phyloP scores from a whole-genome alignment of 2,888 invertebrate genomes.

The Nomada fabriciana region DNA sequence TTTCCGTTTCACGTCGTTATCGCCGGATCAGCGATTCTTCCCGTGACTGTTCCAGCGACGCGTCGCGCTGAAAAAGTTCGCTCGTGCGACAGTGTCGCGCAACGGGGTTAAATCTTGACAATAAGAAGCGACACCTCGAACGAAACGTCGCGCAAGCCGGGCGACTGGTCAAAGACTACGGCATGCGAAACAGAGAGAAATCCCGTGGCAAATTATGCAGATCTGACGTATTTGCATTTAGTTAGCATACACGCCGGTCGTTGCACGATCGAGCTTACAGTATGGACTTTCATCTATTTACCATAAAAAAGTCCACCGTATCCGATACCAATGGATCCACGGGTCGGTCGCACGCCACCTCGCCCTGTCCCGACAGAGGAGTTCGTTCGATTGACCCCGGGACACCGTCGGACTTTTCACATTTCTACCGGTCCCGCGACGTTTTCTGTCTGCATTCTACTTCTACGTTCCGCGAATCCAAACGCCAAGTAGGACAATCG shows the following conservation, averaged over 20 bases:
- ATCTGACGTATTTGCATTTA: constrained; percentile 75
- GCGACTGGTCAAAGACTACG: constrained; percentile 59
- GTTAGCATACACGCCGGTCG: constrained; percentile 71
- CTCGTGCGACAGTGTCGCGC: constrained; percentile 18
- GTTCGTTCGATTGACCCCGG: constrained; percentile 58
- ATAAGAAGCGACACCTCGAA: constrained; percentile 49
- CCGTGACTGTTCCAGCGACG: constrained; percentile 27
- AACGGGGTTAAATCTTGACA: constrained; percentile 2
- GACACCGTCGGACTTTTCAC: constrained; percentile 43
- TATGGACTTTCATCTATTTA: constrained; percentile 78
- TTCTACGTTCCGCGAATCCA: constrained; percentile 4
- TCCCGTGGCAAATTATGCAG: constrained; percentile 77
- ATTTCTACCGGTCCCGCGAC: constrained; percentile 47
- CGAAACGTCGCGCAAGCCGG: constrained; percentile 56
- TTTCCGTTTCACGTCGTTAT: constrained; percentile 12
- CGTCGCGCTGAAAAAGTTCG: neutral
- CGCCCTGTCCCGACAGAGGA: constrained; percentile 19
- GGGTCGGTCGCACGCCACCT: constrained; percentile 38
- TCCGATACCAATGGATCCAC: constrained; percentile 65
- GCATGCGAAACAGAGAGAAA: constrained; percentile 72
- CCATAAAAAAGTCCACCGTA: constrained; percentile 71
- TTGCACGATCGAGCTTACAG: constrained; percentile 42
- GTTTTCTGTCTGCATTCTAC: constrained; percentile 1
- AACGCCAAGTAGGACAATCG: constrained; percentile 44
- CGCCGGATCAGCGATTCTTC: constrained; percentile 2